Evolutionary conservation across 2,888 invertebrate species (phyloP).

Genomic region (Lordiphosa fenestrarum): DNA sequence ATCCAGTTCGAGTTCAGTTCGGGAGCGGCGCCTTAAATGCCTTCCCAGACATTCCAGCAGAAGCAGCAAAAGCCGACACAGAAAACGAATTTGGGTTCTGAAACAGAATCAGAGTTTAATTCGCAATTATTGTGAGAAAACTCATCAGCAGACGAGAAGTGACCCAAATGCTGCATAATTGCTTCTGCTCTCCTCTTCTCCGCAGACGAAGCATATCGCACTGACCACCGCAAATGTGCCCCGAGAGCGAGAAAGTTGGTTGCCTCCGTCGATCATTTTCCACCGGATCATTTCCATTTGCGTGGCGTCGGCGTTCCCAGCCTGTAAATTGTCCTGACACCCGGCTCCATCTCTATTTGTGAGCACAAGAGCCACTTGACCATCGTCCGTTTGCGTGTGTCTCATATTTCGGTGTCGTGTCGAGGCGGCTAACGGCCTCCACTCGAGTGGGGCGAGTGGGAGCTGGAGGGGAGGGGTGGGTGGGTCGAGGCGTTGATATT

Average conservation of each 20-base stretch:
- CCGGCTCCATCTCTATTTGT: constrained; percentile 36
- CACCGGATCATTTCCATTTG: constrained; percentile 65
- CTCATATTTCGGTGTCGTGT: constrained; percentile 54
- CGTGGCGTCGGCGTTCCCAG: constrained; percentile 52
- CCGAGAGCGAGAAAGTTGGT: constrained; percentile 67
- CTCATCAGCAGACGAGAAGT: constrained; percentile 52
- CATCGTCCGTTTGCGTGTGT: constrained; percentile 64
- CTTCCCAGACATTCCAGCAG: constrained; percentile 30
- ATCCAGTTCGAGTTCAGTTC: constrained; percentile 17
- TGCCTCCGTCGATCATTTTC: constrained; percentile 55
- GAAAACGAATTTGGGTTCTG: constrained; percentile 35
- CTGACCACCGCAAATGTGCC: constrained; percentile 42
- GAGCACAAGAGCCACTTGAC: constrained; percentile 61
- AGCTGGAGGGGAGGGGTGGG: no score
- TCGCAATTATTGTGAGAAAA: constrained; percentile 50
- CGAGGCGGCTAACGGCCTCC: constrained; percentile 24
- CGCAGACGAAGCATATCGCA: constrained; percentile 38
- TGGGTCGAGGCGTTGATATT: constrained; percentile 45
- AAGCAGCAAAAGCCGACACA: constrained; percentile 20
- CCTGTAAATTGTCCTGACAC: constrained; percentile 69
- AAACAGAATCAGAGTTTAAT: constrained; percentile 51
- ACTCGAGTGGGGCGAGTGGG: constrained; percentile 2
- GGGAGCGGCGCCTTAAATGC: constrained; percentile 38
- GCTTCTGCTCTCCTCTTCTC: constrained; percentile 40
- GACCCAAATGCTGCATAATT: constrained; percentile 68